A percentile compares a stretch with the other conserved stretches of the same genome.
These are phyloP conservation scores for Escarpia spicata DNA, from an alignment of 2,888 invertebrate species.

Conservation along the genomic window DNA sequence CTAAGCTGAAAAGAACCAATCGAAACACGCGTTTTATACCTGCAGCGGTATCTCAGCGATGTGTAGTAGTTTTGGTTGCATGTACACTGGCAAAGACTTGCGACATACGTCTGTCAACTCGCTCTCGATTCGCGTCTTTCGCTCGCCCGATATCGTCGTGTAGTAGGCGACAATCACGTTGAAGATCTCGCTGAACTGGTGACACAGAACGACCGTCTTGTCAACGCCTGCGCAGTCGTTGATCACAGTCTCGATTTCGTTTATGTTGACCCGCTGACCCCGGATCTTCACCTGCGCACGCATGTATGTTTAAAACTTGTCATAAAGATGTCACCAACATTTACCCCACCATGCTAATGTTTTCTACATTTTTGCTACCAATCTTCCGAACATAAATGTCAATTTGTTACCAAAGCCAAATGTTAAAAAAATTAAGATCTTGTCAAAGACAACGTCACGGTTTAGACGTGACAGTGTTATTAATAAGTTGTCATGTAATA, in stretches of 20 bases:
- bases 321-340: background rate
- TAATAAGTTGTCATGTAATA: background rate
- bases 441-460: background rate
- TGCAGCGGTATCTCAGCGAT: slow-evolving; percentile 78
- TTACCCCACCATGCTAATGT: background rate
- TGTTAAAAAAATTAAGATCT: background rate
- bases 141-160: slow-evolving; percentile 21
- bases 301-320: background rate
- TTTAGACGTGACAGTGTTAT: background rate
- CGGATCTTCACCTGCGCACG: slow-evolving; percentile 35
- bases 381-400: background rate
- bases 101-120: slow-evolving; percentile 29
- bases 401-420: background rate
- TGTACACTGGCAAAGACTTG: slow-evolving; percentile 74
- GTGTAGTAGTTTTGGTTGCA: slow-evolving; percentile 72
- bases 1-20: background rate
- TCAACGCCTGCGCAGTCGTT: slow-evolving; percentile 70
- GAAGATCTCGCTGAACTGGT: slow-evolving; percentile 67
- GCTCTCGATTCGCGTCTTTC: slow-evolving; percentile 8
- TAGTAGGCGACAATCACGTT: slow-evolving; percentile 39
- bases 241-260: slow-evolving; percentile 75
- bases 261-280: slow-evolving; percentile 76
- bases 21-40: background rate
- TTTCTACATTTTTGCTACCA: background rate
- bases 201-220: slow-evolving; percentile 82